A percentile compares a stretch with the other conserved stretches of the same genome.
phyloP scores from a whole-genome alignment of 2,797 vertebrate genomes.

The Spinus olivaceus region DNA sequence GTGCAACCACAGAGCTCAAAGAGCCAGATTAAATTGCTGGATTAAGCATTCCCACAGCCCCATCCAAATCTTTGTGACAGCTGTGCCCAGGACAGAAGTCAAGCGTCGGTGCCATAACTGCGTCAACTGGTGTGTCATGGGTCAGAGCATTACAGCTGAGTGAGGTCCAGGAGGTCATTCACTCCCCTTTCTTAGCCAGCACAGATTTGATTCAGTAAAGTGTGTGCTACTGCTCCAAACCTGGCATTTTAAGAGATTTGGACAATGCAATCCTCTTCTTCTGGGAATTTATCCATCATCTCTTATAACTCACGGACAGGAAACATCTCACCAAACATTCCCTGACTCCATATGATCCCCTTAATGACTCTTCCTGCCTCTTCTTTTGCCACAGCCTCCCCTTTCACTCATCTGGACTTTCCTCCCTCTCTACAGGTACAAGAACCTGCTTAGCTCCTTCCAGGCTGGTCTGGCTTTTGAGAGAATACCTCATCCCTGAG shows the following conservation, averaged over 20 bases:
- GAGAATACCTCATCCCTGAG: background rate
- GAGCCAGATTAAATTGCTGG: constrained; percentile 52
- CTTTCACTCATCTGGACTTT: background rate
- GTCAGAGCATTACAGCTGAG: background rate
- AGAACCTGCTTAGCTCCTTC: background rate
- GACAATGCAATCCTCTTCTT: background rate
- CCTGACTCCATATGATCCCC: background rate
- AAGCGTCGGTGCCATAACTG: background rate
- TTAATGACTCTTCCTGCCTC: background rate
- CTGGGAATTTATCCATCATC: background rate
- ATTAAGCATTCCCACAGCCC: constrained; percentile 14
- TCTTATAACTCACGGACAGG: background rate
- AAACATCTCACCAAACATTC: background rate
- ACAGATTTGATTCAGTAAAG: background rate
- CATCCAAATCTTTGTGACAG: constrained; percentile 26
- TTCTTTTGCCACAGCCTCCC: background rate
- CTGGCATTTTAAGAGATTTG: background rate
- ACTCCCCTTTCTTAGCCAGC: background rate
- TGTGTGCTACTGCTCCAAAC: background rate
- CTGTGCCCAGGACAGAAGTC: constrained; percentile 31
- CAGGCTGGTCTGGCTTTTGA: background rate
- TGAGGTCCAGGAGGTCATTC: background rate
- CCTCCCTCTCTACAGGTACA: background rate
- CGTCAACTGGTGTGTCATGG: background rate
- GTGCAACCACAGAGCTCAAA: background rate